Percentiles rank a stretch among this genome's conserved stretches.
Evolutionary conservation across 2,797 vertebrate species (phyloP).

Genomic region (Menidia menidia): DNA sequence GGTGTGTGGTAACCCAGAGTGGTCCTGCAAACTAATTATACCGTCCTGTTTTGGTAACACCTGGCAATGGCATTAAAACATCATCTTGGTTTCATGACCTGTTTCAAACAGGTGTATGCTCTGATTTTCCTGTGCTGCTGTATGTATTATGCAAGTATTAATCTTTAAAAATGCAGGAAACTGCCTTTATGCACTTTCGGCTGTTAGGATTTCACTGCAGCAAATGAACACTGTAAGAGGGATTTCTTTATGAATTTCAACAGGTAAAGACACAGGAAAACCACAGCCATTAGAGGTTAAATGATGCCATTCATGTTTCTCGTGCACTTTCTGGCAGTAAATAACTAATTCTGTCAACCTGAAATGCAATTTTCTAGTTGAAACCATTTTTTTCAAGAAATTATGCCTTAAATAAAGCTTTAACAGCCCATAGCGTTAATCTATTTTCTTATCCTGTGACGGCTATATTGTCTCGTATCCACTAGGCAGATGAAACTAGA

Average conservation of each 20-base stretch:
- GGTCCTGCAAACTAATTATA: too few relatives aligned
- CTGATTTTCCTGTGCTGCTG: neutral
- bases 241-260: neutral
- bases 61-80: neutral
- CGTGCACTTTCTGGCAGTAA: neutral
- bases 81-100: neutral
- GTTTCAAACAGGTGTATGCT: neutral
- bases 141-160: neutral
- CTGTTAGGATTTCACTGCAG: neutral
- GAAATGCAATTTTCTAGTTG: neutral
- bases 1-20: neutral
- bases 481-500: too few relatives aligned
- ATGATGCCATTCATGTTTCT: neutral
- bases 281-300: neutral
- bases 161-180: too few relatives aligned
- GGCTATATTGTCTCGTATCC: too few relatives aligned
- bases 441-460: too few relatives aligned
- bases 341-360: neutral
- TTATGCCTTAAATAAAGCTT: too few relatives aligned
- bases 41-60: too few relatives aligned
- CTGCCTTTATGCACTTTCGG: neutral
- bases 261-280: neutral
- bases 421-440: too few relatives aligned
- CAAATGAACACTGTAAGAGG: too few relatives aligned
- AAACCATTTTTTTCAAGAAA: too few relatives aligned